phyloP scores from a whole-genome alignment of 2,113 vertebrate species.

The human (Homo sapiens) region GRCh38 chr21:9772001-9772500 shows the following conservation, averaged over 20 bases:
- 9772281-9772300: not conserved
- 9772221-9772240: not conserved
- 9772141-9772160: accelerated
- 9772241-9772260: not conserved
- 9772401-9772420: no score
- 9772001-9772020: not conserved
- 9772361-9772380: no score
- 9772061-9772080: not conserved
- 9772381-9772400: no score
- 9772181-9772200: not conserved
- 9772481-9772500: no score
- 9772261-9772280: not conserved
- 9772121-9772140: not conserved
- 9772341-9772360: no score
- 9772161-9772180: not conserved
- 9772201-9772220: not conserved
- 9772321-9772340: no score
- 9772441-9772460: no score
- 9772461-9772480: no score
- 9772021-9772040: not conserved
- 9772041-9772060: not conserved
- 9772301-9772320: no score
- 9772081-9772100: not conserved
- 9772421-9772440: no score
- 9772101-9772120: no score